Base-by-base conservation (phyloP, 2,113 vertebrate genomes). In the Hepsetus odoe region DNA sequence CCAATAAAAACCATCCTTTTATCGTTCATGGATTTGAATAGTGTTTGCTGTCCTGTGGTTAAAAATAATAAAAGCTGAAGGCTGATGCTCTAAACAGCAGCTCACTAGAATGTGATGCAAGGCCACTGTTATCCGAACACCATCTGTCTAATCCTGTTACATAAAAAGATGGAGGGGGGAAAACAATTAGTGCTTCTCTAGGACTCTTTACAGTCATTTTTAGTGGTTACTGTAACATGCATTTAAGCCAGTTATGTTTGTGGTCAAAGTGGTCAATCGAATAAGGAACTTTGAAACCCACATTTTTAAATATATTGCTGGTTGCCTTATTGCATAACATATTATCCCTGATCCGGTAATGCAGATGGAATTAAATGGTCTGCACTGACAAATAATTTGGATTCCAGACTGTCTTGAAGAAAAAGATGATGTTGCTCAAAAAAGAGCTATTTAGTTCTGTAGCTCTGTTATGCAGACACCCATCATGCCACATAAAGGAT, bases 91-190 rank as follows among this genome's bases (percentile, higher is more conserved):
- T 38, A 38, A 65, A 72, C 82, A 61, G 67, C 75, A 78, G 80
- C 44, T 28, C 64, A 53, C 35, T 84, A 35, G 14, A 74, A 51
- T 85, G 86, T 88, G 86, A 88, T 87, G 86, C 81, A 86, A 90
- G 80, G 82, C 79, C 80, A 75, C 72, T 80, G 84, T 90, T 85
- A 85, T 80, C 83, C 85, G 84, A 86, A 88, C 87, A 83, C 87
- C 86, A 91, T 91, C 88, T 90, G 88, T 77, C 83, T 72, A 83
- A 89, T 89, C 85, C 86, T 83, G 86, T 89, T 92, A 88, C 72
- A 83, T 91, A 92, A 90, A 89, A 72, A 81, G 81, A 86, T 76
- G 72, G 59, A 81, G 72, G 76, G 72, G 78, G 85, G 18, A 53
- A 79, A 61, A 79, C 79, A 88, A 85, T 86, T 87, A 85, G 85